These are phyloP conservation scores for Hemibagrus wyckioides DNA, from an alignment of 2,113 vertebrate genomes.

Conservation along the genomic window DNA sequence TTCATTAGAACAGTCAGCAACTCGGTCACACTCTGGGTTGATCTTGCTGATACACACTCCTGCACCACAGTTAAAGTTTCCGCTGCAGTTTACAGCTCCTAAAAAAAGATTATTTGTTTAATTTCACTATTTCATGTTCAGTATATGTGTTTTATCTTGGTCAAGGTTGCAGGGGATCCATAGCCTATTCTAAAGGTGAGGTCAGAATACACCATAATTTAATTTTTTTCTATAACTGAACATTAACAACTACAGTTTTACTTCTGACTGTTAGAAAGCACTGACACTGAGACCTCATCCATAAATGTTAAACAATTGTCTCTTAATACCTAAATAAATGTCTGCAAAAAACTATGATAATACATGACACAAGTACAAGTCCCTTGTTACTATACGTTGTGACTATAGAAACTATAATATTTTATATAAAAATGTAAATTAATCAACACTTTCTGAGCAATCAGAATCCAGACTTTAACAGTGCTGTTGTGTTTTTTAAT, in stretches of 20 bases:
- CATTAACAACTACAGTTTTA: too few species aligned
- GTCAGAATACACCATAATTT: neutral
- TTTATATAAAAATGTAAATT: neutral
- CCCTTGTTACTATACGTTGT: neutral
- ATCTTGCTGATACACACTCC: conserved; percentile 79
- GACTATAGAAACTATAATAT: neutral
- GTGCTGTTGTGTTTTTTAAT: neutral
- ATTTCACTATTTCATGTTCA: neutral
- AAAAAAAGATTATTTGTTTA: conserved; percentile 12
- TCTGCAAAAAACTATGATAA: neutral
- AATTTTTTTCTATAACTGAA: too few species aligned
- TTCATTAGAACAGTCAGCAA: conserved; percentile 79
- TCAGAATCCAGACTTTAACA: neutral
- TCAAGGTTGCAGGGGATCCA: neutral
- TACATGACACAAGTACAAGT: neutral
- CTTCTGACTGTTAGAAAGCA: neutral
- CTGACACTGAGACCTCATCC: neutral
- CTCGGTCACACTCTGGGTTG: conserved; percentile 84
- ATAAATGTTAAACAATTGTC: neutral
- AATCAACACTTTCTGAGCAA: neutral
- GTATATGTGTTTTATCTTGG: neutral
- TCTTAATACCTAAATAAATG: neutral
- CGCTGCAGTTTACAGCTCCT: conserved; percentile 76
- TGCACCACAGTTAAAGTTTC: conserved; percentile 78
- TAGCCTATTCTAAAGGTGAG: neutral